Base-by-base conservation (phyloP, 2,113 vertebrate species). In the Periophthalmodon schlosseri region DNA sequence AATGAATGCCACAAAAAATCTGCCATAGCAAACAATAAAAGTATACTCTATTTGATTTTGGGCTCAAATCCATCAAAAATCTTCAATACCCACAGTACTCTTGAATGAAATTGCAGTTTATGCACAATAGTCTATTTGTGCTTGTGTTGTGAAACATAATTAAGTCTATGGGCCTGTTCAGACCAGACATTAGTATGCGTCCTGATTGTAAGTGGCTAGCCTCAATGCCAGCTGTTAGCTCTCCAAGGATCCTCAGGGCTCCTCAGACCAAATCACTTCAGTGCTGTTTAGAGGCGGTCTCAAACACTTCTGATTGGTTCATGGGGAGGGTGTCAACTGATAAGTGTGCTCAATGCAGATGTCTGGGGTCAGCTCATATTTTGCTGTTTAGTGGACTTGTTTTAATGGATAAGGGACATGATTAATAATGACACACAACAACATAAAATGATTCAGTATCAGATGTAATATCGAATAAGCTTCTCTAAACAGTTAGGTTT, bases 171-270 rank as follows among this genome's bases (percentile, higher is more conserved):
- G 34, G 34, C 63, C 34, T 65, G 63, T 65, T 65, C 34, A 21
- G 63, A n/a, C 18, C 63, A n/a, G 18, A n/a, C 18, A 65, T 65
- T 39, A 39, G 34, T 18, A 64, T 64, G 28, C 28, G 16, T 12
- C 16, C 63, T 65, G 36, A 65, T 65, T 65, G 44, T 34, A 65
- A 65, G 63, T 39, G 63, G 34, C 34, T 13, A 65, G 63, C 63
- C 39, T 65, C 16, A 21, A 65, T 39, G 34, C 63, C 63, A 65
- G 63, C 63, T 65, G 63, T 65, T 65, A 65, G 34, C 63, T 39
- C 63, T 65, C 34, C 2, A 39, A 39, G 63, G 18, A n/a, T 11
- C 63, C 63, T 65, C 34, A 21, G 34, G 2, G 18, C 18, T 44
- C 34, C 18, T 65, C 34, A 65, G 18, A n/a, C 10, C 16, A 18